Conservation (phyloP, 2,888 invertebrate species). For the Drosophila cognata region DNA sequence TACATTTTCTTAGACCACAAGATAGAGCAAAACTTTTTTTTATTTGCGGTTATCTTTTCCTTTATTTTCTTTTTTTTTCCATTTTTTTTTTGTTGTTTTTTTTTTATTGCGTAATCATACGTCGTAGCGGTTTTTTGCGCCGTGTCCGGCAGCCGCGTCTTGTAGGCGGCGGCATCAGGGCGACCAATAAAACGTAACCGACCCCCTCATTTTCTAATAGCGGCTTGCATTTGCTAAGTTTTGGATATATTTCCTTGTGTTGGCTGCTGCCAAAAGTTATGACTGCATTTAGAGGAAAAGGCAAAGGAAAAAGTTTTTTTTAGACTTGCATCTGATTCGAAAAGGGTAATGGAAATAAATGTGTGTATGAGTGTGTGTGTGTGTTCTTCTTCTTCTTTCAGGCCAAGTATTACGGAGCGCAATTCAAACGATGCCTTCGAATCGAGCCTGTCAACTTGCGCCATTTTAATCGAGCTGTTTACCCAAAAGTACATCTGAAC, state of each 20-base stretch:
- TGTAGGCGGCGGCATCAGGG: slow-evolving; percentile 59
- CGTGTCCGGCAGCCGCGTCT: slow-evolving; percentile 37
- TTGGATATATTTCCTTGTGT: slow-evolving; percentile 22
- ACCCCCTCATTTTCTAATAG: slow-evolving; percentile 67
- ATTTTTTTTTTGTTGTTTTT: slow-evolving; percentile 9
- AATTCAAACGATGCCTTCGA: slow-evolving; percentile 45
- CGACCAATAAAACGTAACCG: slow-evolving; percentile 47
- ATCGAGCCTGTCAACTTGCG: slow-evolving; percentile 50
- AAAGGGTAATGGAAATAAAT: slow-evolving; percentile 55
- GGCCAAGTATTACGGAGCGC: slow-evolving; percentile 62
- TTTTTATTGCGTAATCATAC: slow-evolving; percentile 57
- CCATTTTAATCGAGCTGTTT: slow-evolving; percentile 78
- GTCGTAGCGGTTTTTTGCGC: slow-evolving; percentile 6
- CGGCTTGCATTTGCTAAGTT: slow-evolving; percentile 70
- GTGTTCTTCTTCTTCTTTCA: slow-evolving; percentile 54
- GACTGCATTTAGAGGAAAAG: slow-evolving; percentile 74
- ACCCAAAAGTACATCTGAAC: slow-evolving; percentile 76
- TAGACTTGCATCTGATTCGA: slow-evolving; percentile 72
- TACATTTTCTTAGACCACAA: slow-evolving; percentile 68
- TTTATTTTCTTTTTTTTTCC: not conserved
- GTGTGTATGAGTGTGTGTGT: slow-evolving; percentile 1
- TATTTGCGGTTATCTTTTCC: slow-evolving; percentile 13
- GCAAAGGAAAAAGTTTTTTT: slow-evolving; percentile 59
- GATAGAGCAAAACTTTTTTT: slow-evolving; percentile 67
- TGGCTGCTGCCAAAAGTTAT: slow-evolving; percentile 77